Evolutionary conservation across 23 tunicate genomes (phyloP), one percentile per base, ranked within the genome.

Genomic region (Styela clava): DNA sequence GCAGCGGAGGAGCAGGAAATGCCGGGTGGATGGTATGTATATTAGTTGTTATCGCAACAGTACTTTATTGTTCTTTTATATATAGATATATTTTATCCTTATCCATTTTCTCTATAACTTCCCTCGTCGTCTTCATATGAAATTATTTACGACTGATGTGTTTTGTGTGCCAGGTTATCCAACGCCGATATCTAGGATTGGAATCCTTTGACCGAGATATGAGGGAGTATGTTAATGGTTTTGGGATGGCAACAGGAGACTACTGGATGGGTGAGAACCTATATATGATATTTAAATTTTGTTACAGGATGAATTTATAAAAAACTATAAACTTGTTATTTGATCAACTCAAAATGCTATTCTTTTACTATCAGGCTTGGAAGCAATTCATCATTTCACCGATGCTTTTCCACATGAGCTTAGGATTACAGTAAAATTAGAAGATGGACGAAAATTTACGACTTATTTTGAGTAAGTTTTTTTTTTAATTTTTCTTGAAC

Each of bases 261-360:
- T 71, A 71, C 35, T 71, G 77, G 77, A 21, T 71, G 34, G 77
- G 77, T 71, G 16, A 27, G 56, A 44, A 44, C 12, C 12, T 44
- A 44, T 44, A 12, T 5, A 44, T 44, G 12, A 12, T 44, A 5
- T 7, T 44, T 44, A 44, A 44, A 44, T 5, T 44, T 5, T 44
- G 9, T 44, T 44, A 44, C 9, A 7, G 7, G 12, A 44, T 44
- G 12, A 44, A 44, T 44, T 44, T 44, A 44, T 44, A 44, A 44
- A 5, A 44, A 5, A 12, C 7, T 44, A 44, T 44, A 44, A 5
- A 44, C 12, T 44, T 44, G 12, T 44, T 5, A 44, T 44, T 7
- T 12, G 7, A 44, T 44, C 12, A 44, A 44, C 56, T 44, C 7
- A 5, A 44, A 44, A 44, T 44, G 12, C 7, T 7, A 5, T 44